Conservation (phyloP, 2,113 vertebrate genomes). For the Alligator mississippiensis region DNA sequence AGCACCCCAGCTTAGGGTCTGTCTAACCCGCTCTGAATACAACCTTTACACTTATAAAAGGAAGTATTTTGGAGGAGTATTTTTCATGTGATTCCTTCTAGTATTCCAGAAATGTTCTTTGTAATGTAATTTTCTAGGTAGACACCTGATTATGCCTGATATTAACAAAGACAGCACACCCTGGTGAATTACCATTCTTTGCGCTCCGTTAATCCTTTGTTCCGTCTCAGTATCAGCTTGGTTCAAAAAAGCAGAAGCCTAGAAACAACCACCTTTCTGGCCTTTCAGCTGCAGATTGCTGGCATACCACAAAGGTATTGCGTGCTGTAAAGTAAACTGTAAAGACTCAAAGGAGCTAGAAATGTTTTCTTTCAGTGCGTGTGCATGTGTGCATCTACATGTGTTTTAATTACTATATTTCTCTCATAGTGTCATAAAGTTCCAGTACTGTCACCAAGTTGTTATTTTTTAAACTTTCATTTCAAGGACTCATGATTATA, state of each 20-base stretch:
- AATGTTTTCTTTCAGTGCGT: neutral
- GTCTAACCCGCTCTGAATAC: too few relatives aligned
- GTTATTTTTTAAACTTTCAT: neutral
- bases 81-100: neutral
- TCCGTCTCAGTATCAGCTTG: conserved; percentile 27
- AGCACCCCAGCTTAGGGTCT: too few relatives aligned
- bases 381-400: too few relatives aligned
- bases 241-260: conserved; percentile 22
- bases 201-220: conserved; percentile 4
- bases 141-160: neutral
- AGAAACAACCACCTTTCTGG: conserved; percentile 26
- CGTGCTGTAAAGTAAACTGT: neutral
- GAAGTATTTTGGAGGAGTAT: neutral
- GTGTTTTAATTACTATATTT: neutral
- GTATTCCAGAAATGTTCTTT: neutral
- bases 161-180: neutral
- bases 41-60: too few relatives aligned
- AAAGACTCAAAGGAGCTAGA: neutral
- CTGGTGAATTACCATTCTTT: conserved; percentile 24
- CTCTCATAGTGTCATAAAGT: neutral
- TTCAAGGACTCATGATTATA: neutral
- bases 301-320: conserved; percentile 32
- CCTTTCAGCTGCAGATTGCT: conserved; percentile 3
- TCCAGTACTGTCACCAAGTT: neutral
- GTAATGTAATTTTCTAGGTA: neutral